A percentile compares a stretch with the other conserved stretches of the same genome.
Conservation (phyloP, 2,797 vertebrate species). For the Lagodon rhomboides region DNA sequence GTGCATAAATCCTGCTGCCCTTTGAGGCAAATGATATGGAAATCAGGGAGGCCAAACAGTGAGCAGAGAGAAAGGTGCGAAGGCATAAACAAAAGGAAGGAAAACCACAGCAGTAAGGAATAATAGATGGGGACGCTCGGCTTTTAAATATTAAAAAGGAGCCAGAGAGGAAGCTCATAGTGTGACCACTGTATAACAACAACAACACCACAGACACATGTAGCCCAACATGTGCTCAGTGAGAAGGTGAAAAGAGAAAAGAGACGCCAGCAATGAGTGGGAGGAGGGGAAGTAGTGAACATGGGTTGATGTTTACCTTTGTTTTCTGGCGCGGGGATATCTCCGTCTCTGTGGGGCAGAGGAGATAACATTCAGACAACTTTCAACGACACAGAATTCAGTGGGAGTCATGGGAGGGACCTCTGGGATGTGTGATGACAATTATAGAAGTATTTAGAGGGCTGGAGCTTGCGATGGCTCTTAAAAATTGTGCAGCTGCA, state of each 20-base stretch:
- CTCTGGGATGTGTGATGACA: neutral
- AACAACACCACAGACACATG: slow-evolving; percentile 14
- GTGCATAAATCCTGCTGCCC: neutral
- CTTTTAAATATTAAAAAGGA: slow-evolving; percentile 6
- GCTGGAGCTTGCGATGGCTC: neutral
- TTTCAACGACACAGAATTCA: neutral
- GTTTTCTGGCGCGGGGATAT: slow-evolving; percentile 67
- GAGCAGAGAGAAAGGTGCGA: neutral
- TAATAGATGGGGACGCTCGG: neutral
- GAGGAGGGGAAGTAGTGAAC: slow-evolving; percentile 1
- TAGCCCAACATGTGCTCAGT: neutral
- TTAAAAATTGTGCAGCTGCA: slow-evolving; percentile 37
- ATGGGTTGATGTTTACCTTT: slow-evolving; percentile 74
- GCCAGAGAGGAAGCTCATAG: neutral
- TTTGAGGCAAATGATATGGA: slow-evolving; percentile 59
- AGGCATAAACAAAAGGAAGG: neutral
- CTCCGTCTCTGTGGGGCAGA: slow-evolving; percentile 71
- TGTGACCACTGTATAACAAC: neutral
- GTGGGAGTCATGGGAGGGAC: neutral
- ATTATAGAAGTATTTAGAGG: neutral
- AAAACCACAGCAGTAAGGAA: neutral
- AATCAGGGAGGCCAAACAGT: slow-evolving; percentile 20
- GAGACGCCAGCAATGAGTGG: neutral
- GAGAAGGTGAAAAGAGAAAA: slow-evolving; percentile 26
- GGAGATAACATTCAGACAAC: slow-evolving; percentile 39